These are phyloP conservation scores for Trissolcus basalis DNA, from an alignment of 1,140 invertebrate species.

Conservation along the genomic window DNA sequence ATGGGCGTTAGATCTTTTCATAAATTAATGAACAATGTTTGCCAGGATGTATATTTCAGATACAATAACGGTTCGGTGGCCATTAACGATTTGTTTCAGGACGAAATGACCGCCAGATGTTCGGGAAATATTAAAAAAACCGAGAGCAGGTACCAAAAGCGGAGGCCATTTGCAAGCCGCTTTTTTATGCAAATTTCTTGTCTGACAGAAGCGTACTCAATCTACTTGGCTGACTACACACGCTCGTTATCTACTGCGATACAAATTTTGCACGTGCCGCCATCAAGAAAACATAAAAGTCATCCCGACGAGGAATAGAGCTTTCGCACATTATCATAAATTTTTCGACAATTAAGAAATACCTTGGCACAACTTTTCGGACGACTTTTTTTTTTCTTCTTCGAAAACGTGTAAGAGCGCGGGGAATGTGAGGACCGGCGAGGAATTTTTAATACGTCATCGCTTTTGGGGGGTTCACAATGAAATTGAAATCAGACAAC, in stretches of 20 bases:
- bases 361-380: background rate
- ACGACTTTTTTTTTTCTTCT: background rate
- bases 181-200: conserved; percentile 47
- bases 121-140: conserved; percentile 19
- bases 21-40: too few species aligned
- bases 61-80: too few species aligned
- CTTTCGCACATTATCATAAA: conserved; percentile 28
- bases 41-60: too few species aligned
- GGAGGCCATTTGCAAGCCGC: conserved; percentile 20
- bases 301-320: conserved; percentile 27
- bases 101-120: conserved; percentile 42
- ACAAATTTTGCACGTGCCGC: conserved; percentile 49
- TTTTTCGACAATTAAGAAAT: conserved; percentile 1
- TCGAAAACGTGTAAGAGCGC: too few species aligned
- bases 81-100: background rate
- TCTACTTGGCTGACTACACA: conserved; percentile 51
- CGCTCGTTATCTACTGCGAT: conserved; percentile 40
- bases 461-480: background rate
- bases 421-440: too few species aligned
- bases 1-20: too few species aligned
- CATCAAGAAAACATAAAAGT: conserved; percentile 41
- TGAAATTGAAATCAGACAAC: conserved; percentile 29
- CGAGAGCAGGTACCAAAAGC: conserved; percentile 23
- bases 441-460: conserved; percentile 22
- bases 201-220: conserved; percentile 41